Evolutionary conservation across 2,113 vertebrate genomes (phyloP), one percentile per base, ranked within the genome.

Genomic region (Actenoides lindsayi): DNA sequence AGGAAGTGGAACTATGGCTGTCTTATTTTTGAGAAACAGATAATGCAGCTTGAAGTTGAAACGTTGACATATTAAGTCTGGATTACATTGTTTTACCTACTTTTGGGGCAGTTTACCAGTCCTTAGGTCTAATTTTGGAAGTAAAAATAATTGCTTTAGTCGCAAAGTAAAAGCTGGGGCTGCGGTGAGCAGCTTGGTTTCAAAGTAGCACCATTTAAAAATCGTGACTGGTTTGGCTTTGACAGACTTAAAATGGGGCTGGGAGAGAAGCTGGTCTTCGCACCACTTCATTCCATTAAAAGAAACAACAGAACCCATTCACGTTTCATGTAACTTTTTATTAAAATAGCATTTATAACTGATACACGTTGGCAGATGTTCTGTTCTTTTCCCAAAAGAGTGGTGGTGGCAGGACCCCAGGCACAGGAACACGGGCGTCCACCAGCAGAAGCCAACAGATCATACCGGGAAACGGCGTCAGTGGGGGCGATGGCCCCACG

Each of bases 261-360:
- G n/a, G 39, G 46, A 5, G 10, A 54, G 50, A 50, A 9, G 41
- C 28, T 8, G 20, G 5, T 25, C 7, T 51, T 9, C 16, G 31
- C 23, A 30, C 24, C 6, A 2, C 44, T 25, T 71, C 41, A 14
- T 71, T 18, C 14, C 18, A 4, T 27, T 50, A 79, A 90, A 95
- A 97, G 78, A 96, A 82, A 89, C 31, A 28, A 89, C 28, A 11
- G 56, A n/a, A 84, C 35, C 63, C 28, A 20, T 69, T 68, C 53
- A 14, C 20, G 57, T 97, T 97, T 91, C 75, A 77, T 28, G 78
- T 92, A 96, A 83, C 77, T 96, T 98, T 98, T 98, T 97, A 98
- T 98, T 98, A 98, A 98, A 98, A 98, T 97, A 98, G 76, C 82
- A 91, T 98, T 98, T 97, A 11, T 89, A 97, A 89, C 84, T 77